Base-by-base conservation (phyloP, 2,797 vertebrate genomes). In the Myotis daubentonii region DNA sequence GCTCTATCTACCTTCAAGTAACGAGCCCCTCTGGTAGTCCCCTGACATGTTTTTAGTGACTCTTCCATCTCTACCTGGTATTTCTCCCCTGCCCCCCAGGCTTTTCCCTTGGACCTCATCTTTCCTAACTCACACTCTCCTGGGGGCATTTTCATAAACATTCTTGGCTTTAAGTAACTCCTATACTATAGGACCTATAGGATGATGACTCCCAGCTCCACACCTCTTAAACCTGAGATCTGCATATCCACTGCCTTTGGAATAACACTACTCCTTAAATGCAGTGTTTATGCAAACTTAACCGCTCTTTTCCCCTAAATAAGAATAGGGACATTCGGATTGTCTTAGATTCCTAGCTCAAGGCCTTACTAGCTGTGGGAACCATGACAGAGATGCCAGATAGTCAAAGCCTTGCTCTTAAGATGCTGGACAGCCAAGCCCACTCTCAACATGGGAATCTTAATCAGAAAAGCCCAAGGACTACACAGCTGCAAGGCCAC, bases 241-340 rank as follows among this genome's bases (percentile, higher is more conserved):
- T 51, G n/a, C 30, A 57, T 16, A 92, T 17, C 36, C 28, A 68
- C 28, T 79, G 6, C 38, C 62, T 75, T n/a, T 82, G 75, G 36
- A 88, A 95, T 25, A 86, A 81, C 8, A 68, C 76, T 80, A 68
- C 15, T 87, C 55, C n/a, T 91, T 83, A 88, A 76, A 93, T 17
- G 6, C 23, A 93, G 23, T 71, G 8, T 2, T 49, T 66, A 55
- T 23, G 30, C 70, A 62, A 80, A 81, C 51, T 80, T 28, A 89
- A 28, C 5, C 4, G 0, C 11, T 79, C 9, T 30, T 53, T 70
- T 30, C 33, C 22, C n/a, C 44, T 68, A 66, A 81, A 75, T 66
- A 89, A 91, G 65, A 36, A 19, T 17, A 93, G 53, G 11, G 8
- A 82, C 89, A 80, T 87, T 93, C 47, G 36, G 3, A 82, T n/a